Evolutionary conservation across 2,888 invertebrate genomes (phyloP).

Genomic region (Furcula furcula): DNA sequence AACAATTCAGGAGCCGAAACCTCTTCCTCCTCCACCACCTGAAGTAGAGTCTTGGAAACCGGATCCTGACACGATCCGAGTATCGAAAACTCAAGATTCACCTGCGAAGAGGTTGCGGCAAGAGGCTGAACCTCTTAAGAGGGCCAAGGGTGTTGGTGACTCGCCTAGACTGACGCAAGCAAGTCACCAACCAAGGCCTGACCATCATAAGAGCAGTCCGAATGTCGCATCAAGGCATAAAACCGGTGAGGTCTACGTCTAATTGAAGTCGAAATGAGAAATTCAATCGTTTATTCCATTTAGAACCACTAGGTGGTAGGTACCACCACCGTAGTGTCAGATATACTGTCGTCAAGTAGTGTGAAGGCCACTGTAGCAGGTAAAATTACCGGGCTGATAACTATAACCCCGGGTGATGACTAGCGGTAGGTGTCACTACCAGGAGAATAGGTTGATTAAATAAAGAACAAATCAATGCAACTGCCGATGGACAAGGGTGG

Average conservation of each 20-base stretch:
- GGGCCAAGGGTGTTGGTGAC: slow-evolving; percentile 67
- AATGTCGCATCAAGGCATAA: slow-evolving; percentile 81
- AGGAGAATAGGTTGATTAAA: too few species aligned
- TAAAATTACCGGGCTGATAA: too few species aligned
- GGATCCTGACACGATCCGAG: slow-evolving; percentile 69
- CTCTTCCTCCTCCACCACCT: slow-evolving; percentile 17
- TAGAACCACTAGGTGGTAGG: too few species aligned
- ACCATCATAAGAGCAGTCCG: slow-evolving; percentile 84
- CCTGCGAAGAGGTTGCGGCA: slow-evolving; percentile 70
- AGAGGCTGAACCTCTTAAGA: slow-evolving; percentile 71
- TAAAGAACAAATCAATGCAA: too few species aligned
- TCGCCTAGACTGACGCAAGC: slow-evolving; percentile 67
- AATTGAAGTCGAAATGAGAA: too few species aligned
- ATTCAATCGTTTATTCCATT: too few species aligned
- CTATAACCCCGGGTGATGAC: too few species aligned
- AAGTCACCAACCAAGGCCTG: slow-evolving; percentile 50
- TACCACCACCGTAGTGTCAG: too few species aligned
- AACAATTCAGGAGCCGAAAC: slow-evolving; percentile 32
- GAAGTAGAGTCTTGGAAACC: slow-evolving; percentile 58
- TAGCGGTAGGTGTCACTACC: too few species aligned
- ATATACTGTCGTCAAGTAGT: too few species aligned
- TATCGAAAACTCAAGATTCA: slow-evolving; percentile 63
- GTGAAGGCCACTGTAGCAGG: too few species aligned
- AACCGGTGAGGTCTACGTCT: slow-evolving; percentile 48
- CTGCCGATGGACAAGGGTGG: too few species aligned